Evolutionary conservation across 2,888 invertebrate species (phyloP).

Genomic region (Barypeithes pellucidus): DNA sequence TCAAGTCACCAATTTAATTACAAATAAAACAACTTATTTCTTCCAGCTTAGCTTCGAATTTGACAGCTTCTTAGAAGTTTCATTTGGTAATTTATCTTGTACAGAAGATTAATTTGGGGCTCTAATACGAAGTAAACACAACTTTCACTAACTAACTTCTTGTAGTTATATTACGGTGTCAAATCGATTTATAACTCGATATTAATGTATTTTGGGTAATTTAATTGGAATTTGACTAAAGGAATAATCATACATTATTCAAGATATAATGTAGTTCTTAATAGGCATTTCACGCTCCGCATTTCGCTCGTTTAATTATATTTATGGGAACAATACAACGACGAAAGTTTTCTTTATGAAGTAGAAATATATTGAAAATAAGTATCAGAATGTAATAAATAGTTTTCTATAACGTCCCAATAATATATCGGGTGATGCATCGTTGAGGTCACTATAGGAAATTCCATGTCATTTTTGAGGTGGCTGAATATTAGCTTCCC

Average conservation of each 20-base stretch:
- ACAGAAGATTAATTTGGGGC: conserved; percentile 10
- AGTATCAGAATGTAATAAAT: too few species aligned
- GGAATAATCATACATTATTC: conserved; percentile 1
- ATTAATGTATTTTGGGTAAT: conserved; percentile 13
- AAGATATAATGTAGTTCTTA: too few species aligned
- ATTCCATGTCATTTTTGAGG: too few species aligned
- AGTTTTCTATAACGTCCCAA: too few species aligned
- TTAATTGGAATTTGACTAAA: neutral
- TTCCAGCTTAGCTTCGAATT: neutral
- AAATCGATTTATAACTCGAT: conserved; percentile 6
- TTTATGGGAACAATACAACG: too few species aligned
- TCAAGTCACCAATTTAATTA: neutral
- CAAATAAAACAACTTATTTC: conserved; percentile 5
- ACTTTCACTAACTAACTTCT: conserved; percentile 15
- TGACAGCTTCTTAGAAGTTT: conserved; percentile 16
- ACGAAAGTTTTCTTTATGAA: too few species aligned
- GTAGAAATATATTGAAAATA: too few species aligned
- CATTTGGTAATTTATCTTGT: conserved; percentile 14
- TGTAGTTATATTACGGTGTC: conserved; percentile 14
- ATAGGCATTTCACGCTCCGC: too few species aligned
- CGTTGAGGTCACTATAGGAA: too few species aligned
- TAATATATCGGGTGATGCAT: too few species aligned
- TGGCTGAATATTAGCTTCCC: too few species aligned
- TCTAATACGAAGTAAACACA: conserved; percentile 13
- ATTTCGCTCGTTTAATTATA: too few species aligned